Conservation (phyloP, 2,113 vertebrate species). For the Microcebus murinus region DNA sequence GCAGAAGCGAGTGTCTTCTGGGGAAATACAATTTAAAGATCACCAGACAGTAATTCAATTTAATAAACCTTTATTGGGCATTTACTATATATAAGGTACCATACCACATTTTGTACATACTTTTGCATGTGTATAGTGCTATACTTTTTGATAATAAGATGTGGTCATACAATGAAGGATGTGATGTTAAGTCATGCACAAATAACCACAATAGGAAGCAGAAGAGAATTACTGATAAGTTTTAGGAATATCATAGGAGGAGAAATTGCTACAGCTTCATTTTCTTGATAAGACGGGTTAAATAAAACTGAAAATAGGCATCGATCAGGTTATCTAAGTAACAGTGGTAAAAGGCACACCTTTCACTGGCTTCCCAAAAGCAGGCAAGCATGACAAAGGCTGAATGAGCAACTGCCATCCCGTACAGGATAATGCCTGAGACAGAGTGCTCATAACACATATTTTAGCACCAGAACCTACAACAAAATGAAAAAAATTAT, state of each 20-base stretch:
- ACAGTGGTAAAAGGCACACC: neutral
- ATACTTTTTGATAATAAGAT: neutral
- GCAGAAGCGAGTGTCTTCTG: neutral
- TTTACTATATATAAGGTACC: neutral
- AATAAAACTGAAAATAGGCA: neutral
- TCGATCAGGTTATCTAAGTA: neutral
- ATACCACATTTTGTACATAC: neutral
- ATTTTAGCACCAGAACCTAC: neutral
- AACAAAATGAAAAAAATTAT: neutral
- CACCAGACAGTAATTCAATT: neutral
- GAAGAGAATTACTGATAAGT: neutral
- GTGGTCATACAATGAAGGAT: neutral
- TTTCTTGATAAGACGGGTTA: neutral
- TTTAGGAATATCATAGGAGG: neutral
- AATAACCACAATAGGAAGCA: neutral
- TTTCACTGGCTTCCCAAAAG: neutral
- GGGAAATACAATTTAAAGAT: neutral
- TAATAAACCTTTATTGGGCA: neutral
- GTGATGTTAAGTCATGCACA: neutral
- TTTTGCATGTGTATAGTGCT: neutral
- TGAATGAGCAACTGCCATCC: neutral
- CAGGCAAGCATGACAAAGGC: neutral
- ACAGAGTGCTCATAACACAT: neutral
- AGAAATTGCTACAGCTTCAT: neutral
- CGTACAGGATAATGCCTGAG: neutral